phyloP scores from a whole-genome alignment of 2,113 vertebrate species.

The Alexandromys fortis region DNA sequence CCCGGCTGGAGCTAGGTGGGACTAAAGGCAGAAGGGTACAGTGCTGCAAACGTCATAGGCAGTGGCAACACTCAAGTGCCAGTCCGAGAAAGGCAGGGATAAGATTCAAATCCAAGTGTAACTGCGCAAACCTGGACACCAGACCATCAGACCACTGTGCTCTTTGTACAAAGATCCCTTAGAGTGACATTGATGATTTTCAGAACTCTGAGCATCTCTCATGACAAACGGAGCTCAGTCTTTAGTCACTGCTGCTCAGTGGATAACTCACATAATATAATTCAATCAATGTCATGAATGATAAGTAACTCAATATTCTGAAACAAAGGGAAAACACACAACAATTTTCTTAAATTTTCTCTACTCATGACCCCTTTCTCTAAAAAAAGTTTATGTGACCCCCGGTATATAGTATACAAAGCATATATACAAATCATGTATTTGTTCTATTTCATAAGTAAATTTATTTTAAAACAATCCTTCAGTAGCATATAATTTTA shows the following conservation, averaged over 20 bases:
- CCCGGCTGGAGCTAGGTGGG: neutral
- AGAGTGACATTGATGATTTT: neutral
- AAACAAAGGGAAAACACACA: neutral
- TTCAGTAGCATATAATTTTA: neutral
- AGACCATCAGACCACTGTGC: neutral
- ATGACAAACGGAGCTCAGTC: neutral
- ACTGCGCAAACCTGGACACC: neutral
- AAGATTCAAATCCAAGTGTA: slow-evolving; percentile 5
- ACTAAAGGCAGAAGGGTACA: neutral
- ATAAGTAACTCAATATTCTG: neutral
- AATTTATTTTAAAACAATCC: neutral
- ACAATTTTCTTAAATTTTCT: neutral
- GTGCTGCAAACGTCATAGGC: neutral
- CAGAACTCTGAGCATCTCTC: neutral
- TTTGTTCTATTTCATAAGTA: neutral
- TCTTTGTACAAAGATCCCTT: neutral
- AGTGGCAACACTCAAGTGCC: neutral
- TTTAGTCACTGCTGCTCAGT: neutral
- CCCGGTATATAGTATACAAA: neutral
- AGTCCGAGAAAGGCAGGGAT: neutral
- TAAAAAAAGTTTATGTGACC: neutral
- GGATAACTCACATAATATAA: neutral
- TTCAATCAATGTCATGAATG: neutral
- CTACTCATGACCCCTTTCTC: neutral
- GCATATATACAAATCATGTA: neutral